Base-by-base conservation (phyloP, 2,888 invertebrate genomes). In the Penaeus monodon region DNA sequence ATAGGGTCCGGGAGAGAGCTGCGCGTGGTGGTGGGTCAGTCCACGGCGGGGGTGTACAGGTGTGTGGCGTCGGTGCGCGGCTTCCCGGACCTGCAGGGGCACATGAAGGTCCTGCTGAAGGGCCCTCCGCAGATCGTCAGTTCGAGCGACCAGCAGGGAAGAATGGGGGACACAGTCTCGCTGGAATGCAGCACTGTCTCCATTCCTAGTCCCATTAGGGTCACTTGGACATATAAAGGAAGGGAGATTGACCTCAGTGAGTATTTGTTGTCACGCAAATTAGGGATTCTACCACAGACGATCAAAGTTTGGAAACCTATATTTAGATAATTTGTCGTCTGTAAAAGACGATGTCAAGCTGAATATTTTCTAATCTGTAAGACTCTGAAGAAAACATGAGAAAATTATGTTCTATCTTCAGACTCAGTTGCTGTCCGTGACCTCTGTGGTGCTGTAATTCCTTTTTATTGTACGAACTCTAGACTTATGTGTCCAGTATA, bases 181-280 rank as follows among this genome's bases (percentile, higher is more conserved):
- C 76, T 89, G 33, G 89, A 89, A 77, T 89, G 89, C 64, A 85
- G 81, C 57, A 89, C 89, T 14, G 83, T 89, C 12, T 88, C 88
- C 79, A 80, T 89, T 29, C 89, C 89, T 6, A 89, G 88, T 44
- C 89, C 89, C 70, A 89, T 89, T 27, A 57, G 83, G 33, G 78
- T 89, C 38, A 89, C 89, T 20, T 89, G 89, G 89, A 84, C 85
- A 29, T 86, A 88, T 68, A 88, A 88, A 14, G 88, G 89, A 14
- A 66, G 73, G 78, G 81, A 85, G 33, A 86, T 89, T 76, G 88
- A 89, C 65, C 68, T 88, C 7, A 84, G 89, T 89, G 73, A 88
- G 88, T 86, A 24, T 10, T 38, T 38, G 33, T 38, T 38, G 33
- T 38, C 33, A 38, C 33, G 33, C 33, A 38, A 38, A 38, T 38